phyloP scores from a whole-genome alignment of 2,888 invertebrate species.

The Zonitis immaculata region DNA sequence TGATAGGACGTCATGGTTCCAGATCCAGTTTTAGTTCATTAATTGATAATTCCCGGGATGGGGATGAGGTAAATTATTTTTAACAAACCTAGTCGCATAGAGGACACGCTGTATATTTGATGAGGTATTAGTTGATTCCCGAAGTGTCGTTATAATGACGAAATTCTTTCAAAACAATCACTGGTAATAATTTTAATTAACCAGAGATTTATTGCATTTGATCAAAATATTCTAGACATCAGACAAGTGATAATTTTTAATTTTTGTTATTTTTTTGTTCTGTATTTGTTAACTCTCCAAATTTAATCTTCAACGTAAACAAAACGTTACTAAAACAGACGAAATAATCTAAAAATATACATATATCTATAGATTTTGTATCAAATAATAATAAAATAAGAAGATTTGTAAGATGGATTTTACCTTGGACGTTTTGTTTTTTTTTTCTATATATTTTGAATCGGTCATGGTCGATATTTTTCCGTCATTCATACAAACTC shows the following conservation, averaged over 20 bases:
- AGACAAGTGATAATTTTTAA: background rate
- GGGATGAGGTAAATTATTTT: slow-evolving; percentile 54
- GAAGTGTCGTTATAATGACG: too few species aligned
- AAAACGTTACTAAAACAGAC: slow-evolving; percentile 1
- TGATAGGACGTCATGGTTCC: slow-evolving; percentile 50
- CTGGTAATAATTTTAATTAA: too few species aligned
- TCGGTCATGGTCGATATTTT: slow-evolving; percentile 2
- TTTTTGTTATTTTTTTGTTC: background rate
- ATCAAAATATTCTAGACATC: background rate
- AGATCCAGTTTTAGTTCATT: slow-evolving; percentile 72
- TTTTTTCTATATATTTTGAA: too few species aligned
- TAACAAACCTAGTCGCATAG: background rate
- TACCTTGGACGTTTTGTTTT: slow-evolving; percentile 13
- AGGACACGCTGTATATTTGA: slow-evolving; percentile 1
- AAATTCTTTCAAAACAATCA: too few species aligned
- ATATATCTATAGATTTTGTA: background rate
- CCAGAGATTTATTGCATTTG: too few species aligned
- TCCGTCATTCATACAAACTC: background rate
- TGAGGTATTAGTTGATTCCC: too few species aligned
- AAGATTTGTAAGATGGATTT: background rate
- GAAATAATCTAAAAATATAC: slow-evolving; percentile 3
- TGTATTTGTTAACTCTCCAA: slow-evolving; percentile 4
- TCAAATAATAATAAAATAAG: background rate
- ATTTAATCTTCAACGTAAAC: slow-evolving; percentile 10
- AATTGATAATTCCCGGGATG: slow-evolving; percentile 52